These are phyloP conservation scores for Parapsyche elsis DNA, from an alignment of 1,140 invertebrate genomes.

Conservation along the genomic window DNA sequence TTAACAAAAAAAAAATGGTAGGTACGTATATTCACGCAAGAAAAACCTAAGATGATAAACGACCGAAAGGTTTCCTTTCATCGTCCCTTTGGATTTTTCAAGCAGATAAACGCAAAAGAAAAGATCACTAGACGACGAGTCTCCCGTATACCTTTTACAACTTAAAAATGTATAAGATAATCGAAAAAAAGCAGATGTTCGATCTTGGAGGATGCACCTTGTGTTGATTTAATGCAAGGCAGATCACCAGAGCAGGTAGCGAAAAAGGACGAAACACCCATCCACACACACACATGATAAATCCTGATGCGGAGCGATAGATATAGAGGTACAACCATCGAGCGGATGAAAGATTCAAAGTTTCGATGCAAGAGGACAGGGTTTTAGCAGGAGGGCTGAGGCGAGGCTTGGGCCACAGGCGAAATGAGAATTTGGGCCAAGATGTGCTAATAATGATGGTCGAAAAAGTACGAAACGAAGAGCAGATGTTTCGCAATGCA, in stretches of 20 bases:
- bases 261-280: conserved; percentile 49
- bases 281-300: conserved; percentile 29
- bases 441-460: conserved; percentile 4
- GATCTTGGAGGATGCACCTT: conserved; percentile 56
- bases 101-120: conserved; percentile 34
- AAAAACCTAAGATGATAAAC: conserved; percentile 42
- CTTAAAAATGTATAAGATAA: conserved; percentile 49
- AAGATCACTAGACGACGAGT: conserved; percentile 24
- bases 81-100: conserved; percentile 27
- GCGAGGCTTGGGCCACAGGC: not conserved
- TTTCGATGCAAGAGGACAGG: not conserved
- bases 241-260: conserved; percentile 54
- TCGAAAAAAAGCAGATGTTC: conserved; percentile 55
- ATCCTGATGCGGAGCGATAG: conserved; percentile 30
- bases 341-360: not conserved
- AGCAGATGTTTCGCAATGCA: conserved; percentile 53
- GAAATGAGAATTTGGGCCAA: not conserved
- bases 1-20: not conserved
- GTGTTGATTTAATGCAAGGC: conserved; percentile 55
- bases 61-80: conserved; percentile 47
- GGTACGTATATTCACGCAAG: not conserved
- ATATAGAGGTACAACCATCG: not conserved
- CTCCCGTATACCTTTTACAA: conserved; percentile 22
- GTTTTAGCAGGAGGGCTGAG: not conserved
- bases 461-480: conserved; percentile 21